Conservation (phyloP, 2,113 vertebrate species). For the Litocranius walleri region DNA sequence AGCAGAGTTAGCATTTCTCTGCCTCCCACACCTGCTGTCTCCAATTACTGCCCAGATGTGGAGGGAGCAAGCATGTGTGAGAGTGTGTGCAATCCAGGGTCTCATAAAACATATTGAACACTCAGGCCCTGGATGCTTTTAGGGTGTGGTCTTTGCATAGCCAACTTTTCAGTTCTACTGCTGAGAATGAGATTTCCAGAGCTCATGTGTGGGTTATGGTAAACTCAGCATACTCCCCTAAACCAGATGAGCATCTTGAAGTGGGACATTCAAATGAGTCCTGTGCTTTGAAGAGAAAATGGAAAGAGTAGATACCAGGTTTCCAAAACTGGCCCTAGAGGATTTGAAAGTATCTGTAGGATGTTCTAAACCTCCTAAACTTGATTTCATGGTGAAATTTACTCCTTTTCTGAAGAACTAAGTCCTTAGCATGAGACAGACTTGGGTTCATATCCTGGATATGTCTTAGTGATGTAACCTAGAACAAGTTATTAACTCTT, state of each 20-base stretch:
- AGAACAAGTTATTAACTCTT: not conserved
- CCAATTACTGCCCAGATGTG: not conserved
- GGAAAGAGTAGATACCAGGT: not conserved
- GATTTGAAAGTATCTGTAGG: not conserved
- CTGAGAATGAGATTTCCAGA: not conserved
- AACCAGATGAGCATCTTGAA: not conserved
- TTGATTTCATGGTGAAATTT: not conserved
- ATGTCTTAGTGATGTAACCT: not conserved
- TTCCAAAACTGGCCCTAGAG: not conserved
- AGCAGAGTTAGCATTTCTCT: not conserved
- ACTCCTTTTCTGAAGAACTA: not conserved
- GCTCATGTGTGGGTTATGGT: not conserved
- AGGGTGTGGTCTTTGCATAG: not conserved
- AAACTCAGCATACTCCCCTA: not conserved
- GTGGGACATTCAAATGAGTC: not conserved
- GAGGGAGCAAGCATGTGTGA: not conserved
- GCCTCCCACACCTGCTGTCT: not conserved
- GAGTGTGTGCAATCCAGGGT: not conserved
- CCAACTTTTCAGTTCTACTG: not conserved
- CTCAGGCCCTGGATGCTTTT: not conserved
- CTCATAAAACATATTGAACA: not conserved
- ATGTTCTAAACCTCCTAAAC: not conserved
- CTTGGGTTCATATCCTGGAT: not conserved
- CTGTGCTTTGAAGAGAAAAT: not conserved
- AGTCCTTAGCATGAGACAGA: not conserved